Evolutionary conservation across 2,888 invertebrate genomes (phyloP).

Genomic region (Coecobrya sp.): DNA sequence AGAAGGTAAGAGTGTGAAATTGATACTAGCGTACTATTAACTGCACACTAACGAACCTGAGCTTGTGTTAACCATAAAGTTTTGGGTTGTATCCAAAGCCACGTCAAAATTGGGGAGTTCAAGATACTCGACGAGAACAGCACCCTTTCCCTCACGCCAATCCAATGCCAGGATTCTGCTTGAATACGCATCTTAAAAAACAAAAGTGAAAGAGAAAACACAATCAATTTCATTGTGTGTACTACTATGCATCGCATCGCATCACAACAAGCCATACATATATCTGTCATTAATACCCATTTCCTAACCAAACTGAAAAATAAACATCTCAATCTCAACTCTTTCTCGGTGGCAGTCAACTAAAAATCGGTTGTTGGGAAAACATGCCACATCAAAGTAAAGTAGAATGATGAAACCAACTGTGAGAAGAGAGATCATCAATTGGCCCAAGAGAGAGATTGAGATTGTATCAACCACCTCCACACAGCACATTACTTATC

Average conservation of each 20-base stretch:
- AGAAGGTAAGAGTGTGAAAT: background rate
- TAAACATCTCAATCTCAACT: conserved; percentile 29
- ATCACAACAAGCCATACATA: background rate
- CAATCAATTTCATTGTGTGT: conserved; percentile 14
- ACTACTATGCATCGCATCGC: background rate
- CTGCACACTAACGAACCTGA: conserved; percentile 82
- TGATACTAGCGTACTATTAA: conserved; percentile 1
- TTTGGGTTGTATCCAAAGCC: conserved; percentile 85
- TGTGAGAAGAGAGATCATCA: background rate
- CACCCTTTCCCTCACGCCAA: conserved; percentile 86
- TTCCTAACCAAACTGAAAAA: conserved; percentile 16
- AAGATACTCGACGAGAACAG: conserved; percentile 84
- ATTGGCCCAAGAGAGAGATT: background rate
- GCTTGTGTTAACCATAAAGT: conserved; percentile 84
- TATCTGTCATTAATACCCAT: background rate
- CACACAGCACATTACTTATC: conserved; percentile 14
- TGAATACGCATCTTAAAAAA: conserved; percentile 85
- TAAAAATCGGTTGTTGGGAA: background rate
- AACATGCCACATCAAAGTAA: background rate
- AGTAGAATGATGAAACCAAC: background rate
- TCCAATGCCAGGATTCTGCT: conserved; percentile 84
- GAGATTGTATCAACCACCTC: background rate
- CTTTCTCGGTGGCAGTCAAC: background rate
- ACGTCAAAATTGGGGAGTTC: conserved; percentile 86
- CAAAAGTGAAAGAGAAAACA: background rate